Percentiles rank a stretch among this genome's conserved stretches.
These are phyloP conservation scores for Carpatolechia fugitivella DNA, from an alignment of 2,888 invertebrate genomes.

Conservation along the genomic window DNA sequence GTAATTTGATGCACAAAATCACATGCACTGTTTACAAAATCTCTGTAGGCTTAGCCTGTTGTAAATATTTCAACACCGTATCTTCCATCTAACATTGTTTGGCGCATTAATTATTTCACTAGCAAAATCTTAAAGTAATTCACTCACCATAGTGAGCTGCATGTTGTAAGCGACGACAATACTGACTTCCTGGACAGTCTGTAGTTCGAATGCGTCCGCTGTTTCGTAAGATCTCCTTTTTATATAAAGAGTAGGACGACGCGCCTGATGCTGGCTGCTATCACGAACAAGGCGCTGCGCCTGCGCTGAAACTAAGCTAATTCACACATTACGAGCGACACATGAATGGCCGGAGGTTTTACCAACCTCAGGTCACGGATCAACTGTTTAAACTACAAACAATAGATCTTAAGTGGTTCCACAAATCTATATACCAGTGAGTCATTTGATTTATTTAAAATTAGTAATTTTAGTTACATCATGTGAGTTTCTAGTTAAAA, in stretches of 20 bases:
- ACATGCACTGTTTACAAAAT: slow-evolving; percentile 34
- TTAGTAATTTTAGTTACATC: not conserved
- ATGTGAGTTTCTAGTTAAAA: not conserved
- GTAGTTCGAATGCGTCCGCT: slow-evolving; percentile 71
- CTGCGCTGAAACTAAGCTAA: slow-evolving; percentile 67
- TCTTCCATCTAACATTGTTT: too few species aligned
- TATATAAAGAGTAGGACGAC: slow-evolving; percentile 62
- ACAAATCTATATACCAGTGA: slow-evolving; percentile 23
- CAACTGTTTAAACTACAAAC: slow-evolving; percentile 26
- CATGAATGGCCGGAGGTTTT: slow-evolving; percentile 56
- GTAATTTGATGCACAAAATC: slow-evolving; percentile 33
- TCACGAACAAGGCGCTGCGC: slow-evolving; percentile 42
- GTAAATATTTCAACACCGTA: slow-evolving; percentile 32
- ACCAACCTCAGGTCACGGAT: slow-evolving; percentile 48
- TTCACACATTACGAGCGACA: slow-evolving; percentile 62
- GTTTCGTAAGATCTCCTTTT: slow-evolving; percentile 73
- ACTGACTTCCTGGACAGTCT: slow-evolving; percentile 71
- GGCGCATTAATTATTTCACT: too few species aligned
- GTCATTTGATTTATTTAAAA: not conserved
- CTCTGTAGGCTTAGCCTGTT: slow-evolving; percentile 35
- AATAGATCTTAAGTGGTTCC: slow-evolving; percentile 31
- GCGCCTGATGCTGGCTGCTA: slow-evolving; percentile 45
- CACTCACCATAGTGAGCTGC: slow-evolving; percentile 56
- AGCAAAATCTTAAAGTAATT: not conserved
- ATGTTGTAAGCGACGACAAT: slow-evolving; percentile 53